Percentiles rank a stretch among this genome's conserved stretches.
phyloP scores from a whole-genome alignment of 2,113 vertebrate genomes.

The Meriones unguiculatus region DNA sequence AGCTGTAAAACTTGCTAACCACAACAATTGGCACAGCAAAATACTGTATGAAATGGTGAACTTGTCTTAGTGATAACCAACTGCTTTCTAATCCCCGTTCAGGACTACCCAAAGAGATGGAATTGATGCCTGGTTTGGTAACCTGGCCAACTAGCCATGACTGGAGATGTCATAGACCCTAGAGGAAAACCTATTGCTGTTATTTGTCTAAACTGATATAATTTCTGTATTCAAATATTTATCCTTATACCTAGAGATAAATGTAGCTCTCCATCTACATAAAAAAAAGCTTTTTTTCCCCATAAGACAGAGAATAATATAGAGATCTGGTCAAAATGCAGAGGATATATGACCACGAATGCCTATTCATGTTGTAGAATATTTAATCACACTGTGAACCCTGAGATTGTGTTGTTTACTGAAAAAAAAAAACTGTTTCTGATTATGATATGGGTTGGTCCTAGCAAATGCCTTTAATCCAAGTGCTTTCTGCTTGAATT shows the following conservation, averaged over 20 bases:
- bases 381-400: no score
- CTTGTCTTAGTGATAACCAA: not conserved
- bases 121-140: not conserved
- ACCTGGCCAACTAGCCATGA: not conserved
- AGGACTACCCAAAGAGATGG: not conserved
- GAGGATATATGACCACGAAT: not conserved
- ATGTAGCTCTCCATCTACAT: not conserved
- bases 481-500: no score
- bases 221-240: not conserved
- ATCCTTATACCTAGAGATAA: not conserved
- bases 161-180: not conserved
- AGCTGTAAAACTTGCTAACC: not conserved
- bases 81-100: not conserved
- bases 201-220: not conserved
- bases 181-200: not conserved
- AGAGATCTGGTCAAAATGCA: not conserved
- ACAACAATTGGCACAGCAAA: not conserved
- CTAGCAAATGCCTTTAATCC: no score
- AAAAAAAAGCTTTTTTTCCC: not conserved
- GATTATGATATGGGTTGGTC: no score
- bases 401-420: no score
- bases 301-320: not conserved
- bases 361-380: not conserved
- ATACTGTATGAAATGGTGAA: not conserved
- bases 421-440: no score